Percentiles rank a stretch among this genome's conserved stretches.
Evolutionary conservation across 23 tunicate genomes (phyloP).

Genomic region (Trididemnum nubilum): DNA sequence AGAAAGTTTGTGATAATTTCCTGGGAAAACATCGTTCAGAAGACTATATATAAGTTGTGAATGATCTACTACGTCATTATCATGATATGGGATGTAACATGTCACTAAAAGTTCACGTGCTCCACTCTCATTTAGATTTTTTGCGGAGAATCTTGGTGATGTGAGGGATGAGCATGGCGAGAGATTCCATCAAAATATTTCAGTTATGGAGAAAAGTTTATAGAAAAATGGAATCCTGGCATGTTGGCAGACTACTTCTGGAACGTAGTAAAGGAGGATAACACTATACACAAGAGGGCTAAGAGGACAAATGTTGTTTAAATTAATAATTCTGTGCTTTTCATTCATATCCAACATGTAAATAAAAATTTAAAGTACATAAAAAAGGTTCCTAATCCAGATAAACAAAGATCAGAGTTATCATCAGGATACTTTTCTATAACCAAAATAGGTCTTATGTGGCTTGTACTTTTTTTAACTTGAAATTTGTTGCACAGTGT

Average conservation of each 20-base stretch:
- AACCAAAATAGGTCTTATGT: slow-evolving; percentile 5
- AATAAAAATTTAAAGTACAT: slow-evolving; percentile 15
- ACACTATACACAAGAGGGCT: slow-evolving; percentile 18
- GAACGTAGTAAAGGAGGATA: slow-evolving; percentile 10
- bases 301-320: slow-evolving; percentile 22
- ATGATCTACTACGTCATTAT: slow-evolving; percentile 20
- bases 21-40: slow-evolving; percentile 24
- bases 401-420: slow-evolving; percentile 1
- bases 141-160: slow-evolving; percentile 13
- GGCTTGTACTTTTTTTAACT: slow-evolving; percentile 19
- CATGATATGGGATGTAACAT: slow-evolving; percentile 23
- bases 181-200: slow-evolving; percentile 18
- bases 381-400: slow-evolving; percentile 14
- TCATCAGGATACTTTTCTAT: neutral
- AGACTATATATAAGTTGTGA: slow-evolving; percentile 17
- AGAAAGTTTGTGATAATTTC: slow-evolving; percentile 22
- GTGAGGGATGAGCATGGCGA: slow-evolving; percentile 25
- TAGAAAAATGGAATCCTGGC: slow-evolving; percentile 16
- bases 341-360: no score
- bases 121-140: slow-evolving; percentile 23
- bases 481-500: slow-evolving; percentile 18
- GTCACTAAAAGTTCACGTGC: slow-evolving; percentile 23
- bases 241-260: slow-evolving; percentile 24
- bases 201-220: slow-evolving; percentile 8
- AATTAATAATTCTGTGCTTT: slow-evolving; percentile 12